Conservation (phyloP, 2,888 invertebrate genomes). For the Oxyscelio sp. region DNA sequence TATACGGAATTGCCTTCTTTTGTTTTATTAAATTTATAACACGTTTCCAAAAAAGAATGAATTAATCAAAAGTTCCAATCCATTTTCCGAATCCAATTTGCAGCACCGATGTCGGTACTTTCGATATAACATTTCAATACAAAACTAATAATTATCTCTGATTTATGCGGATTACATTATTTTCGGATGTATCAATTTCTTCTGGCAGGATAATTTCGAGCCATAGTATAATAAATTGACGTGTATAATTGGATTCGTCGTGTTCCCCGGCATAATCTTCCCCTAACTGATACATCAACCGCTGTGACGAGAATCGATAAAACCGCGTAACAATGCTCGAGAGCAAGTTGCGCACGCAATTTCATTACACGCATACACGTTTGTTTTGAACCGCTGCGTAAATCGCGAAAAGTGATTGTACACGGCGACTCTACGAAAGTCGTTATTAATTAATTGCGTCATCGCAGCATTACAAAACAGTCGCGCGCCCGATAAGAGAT, state of each 20-base stretch:
- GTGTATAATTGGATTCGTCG: conserved; percentile 25
- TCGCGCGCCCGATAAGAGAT: neutral
- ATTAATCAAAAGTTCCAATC: too few relatives aligned
- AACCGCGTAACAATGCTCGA: conserved; percentile 73
- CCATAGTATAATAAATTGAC: conserved; percentile 2
- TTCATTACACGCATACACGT: conserved; percentile 41
- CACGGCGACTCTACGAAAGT: neutral
- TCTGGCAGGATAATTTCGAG: neutral
- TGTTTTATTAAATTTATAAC: too few relatives aligned
- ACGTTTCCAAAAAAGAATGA: too few relatives aligned
- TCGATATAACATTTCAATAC: too few relatives aligned
- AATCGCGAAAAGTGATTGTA: conserved; percentile 47
- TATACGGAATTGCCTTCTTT: too few relatives aligned
- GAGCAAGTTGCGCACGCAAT: conserved; percentile 76
- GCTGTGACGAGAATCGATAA: conserved; percentile 79
- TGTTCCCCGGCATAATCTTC: conserved; percentile 8
- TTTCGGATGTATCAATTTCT: conserved; percentile 9
- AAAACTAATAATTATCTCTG: neutral
- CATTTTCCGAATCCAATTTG: too few relatives aligned
- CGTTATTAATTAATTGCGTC: conserved; percentile 54
- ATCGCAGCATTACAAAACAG: conserved; percentile 14
- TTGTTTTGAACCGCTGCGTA: conserved; percentile 1
- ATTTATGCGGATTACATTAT: neutral
- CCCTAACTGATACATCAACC: conserved; percentile 42
- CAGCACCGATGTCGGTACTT: too few relatives aligned